These are phyloP conservation scores for Tiaroga cobitis DNA, from an alignment of 2,797 vertebrate species.

Conservation along the genomic window DNA sequence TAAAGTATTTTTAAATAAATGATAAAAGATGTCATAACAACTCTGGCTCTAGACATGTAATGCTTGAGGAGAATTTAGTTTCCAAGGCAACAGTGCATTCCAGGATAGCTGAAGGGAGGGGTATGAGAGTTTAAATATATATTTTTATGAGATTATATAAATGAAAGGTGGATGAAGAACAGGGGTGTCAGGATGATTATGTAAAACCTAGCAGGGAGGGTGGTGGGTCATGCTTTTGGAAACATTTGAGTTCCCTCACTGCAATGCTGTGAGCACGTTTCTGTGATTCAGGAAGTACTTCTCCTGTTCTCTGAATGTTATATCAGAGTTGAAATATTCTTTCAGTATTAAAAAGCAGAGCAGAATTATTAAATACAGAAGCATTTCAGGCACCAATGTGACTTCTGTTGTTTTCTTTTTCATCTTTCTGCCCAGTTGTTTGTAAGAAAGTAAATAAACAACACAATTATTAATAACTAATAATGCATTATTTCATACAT, in stretches of 20 bases:
- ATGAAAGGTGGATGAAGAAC: slow-evolving; percentile 70
- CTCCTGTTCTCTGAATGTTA: slow-evolving; percentile 17
- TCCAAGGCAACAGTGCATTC: slow-evolving; percentile 80
- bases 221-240: slow-evolving; percentile 35
- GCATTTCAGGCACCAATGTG: not conserved
- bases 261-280: slow-evolving; percentile 8
- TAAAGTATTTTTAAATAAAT: not conserved
- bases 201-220: slow-evolving; percentile 51
- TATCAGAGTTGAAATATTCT: slow-evolving; percentile 19
- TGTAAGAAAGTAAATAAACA: not conserved
- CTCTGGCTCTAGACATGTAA: slow-evolving; percentile 70
- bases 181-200: slow-evolving; percentile 65
- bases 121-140: slow-evolving; percentile 69
- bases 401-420: not conserved
- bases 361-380: not conserved
- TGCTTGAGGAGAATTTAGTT: slow-evolving; percentile 79
- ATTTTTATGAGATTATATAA: slow-evolving; percentile 80
- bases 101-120: slow-evolving; percentile 65
- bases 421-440: not conserved
- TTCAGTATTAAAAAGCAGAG: slow-evolving; percentile 2
- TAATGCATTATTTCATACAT: not conserved
- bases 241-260: slow-evolving; percentile 1
- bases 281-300: not conserved
- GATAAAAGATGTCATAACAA: slow-evolving; percentile 70
- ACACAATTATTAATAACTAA: not conserved